Base-by-base conservation (phyloP, 2,113 vertebrate genomes). In the Trichomycterus rosablanca region DNA sequence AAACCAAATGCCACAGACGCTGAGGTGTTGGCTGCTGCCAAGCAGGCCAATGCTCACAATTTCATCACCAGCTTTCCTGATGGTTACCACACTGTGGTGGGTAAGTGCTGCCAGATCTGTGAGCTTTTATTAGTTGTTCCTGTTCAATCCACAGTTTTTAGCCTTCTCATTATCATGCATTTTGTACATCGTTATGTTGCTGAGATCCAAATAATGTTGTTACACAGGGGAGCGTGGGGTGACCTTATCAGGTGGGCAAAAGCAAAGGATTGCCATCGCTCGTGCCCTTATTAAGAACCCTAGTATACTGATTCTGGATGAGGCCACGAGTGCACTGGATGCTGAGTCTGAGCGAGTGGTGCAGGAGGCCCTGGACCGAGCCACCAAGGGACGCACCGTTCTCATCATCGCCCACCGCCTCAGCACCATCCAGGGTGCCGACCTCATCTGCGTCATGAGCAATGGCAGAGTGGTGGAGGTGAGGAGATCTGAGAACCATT, bases 341-440 rank as follows among this genome's bases (percentile, higher is more conserved):
- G 82, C 92, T 0, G 91, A 92, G 65, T 90, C 95, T 0, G 95
- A 98, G 77, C 70, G 78, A 1, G 87, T 87, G 12, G 95, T 98
- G 16, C 94, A 97, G 81, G 90, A 90, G 53, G 93, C 95, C 0
- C 80, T 97, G 78, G 92, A 97, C 54, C 83, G 85, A 0, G 94
- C 92, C 0, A 86, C 81, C 0, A 14, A 63, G 0, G 95, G 93
- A 18, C 95, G 93, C 70, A 97, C 95, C 0, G 94, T 97, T 56
- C 87, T 98, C 20, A 84, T 98, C 77, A 97, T 98, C 1, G 94
- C 95, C 6, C 94, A 98, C 75, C 88, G 94, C 4, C 89, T 98
- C 69, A 97, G 95, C 81, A 96, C 95, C n/a, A 86, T 97, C 11
- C 89, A 84, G 0, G 80, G 67, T 0, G 94, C 94, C 0, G 84